A percentile compares a stretch with the other conserved stretches of the same genome.
These are phyloP conservation scores for Pycnonotus jocosus DNA, from an alignment of 2,113 vertebrate genomes.

Conservation along the genomic window DNA sequence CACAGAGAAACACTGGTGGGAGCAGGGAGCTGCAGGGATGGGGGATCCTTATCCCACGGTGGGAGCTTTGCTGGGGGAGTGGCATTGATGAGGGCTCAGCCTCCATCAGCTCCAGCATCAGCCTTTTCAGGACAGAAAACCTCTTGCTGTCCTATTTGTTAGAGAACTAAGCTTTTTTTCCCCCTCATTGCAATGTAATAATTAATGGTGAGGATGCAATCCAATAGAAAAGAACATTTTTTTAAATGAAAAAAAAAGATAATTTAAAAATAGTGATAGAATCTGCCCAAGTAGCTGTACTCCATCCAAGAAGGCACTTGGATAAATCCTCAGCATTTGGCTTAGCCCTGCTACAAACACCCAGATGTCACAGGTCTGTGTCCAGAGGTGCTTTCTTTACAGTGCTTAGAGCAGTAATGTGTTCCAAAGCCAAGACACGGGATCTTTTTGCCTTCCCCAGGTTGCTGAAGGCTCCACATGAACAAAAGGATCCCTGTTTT, in stretches of 20 bases:
- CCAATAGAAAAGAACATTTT: not conserved
- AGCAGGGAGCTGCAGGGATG: not conserved
- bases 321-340: not conserved
- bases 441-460: not conserved
- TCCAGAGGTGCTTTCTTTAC: not conserved
- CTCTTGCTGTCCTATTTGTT: not conserved
- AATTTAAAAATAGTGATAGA: fast-evolving
- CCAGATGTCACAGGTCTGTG: not conserved
- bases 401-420: not conserved
- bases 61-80: not conserved
- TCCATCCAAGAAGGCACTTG: not conserved
- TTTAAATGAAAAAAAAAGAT: not conserved
- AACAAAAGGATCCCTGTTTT: not conserved
- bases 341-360: not conserved
- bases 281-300: not conserved
- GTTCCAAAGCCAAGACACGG: not conserved
- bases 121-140: not conserved
- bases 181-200: not conserved
- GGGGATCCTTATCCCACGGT: fast-evolving
- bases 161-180: not conserved
- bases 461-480: not conserved
- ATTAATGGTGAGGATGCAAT: not conserved
- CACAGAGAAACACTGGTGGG: not conserved
- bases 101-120: not conserved
- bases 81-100: not conserved